These are phyloP conservation scores for Polypterus senegalus DNA, from an alignment of 2,113 vertebrate genomes.

Conservation along the genomic window DNA sequence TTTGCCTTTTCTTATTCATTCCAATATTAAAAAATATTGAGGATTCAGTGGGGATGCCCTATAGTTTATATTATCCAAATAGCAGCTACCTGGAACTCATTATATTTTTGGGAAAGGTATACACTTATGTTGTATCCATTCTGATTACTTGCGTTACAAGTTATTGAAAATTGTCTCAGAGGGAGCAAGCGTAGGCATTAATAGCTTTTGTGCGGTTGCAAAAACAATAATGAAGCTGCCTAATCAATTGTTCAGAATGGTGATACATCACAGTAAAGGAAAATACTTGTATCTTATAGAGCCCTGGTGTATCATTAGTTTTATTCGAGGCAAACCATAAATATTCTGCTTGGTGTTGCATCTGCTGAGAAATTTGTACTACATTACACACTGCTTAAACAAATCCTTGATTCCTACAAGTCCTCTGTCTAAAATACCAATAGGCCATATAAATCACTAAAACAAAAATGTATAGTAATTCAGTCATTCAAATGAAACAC, in stretches of 20 bases:
- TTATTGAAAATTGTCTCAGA: conserved; percentile 25
- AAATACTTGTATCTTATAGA: conserved; percentile 17
- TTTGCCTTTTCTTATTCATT: no score
- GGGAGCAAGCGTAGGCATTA: conserved; percentile 21
- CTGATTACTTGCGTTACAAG: conserved; percentile 26
- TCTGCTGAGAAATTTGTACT: conserved; percentile 3
- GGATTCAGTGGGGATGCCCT: no score
- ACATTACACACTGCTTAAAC: background rate
- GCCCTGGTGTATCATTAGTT: conserved; percentile 11
- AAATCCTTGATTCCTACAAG: background rate
- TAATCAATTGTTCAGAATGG: conserved; percentile 26
- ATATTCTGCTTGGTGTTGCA: conserved; percentile 1
- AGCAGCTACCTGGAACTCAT: no score
- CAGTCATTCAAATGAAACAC: background rate
- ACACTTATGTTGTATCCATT: background rate
- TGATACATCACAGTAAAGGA: conserved; percentile 20
- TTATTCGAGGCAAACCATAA: background rate
- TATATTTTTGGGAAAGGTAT: no score
- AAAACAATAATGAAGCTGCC: conserved; percentile 28
- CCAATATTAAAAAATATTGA: no score
- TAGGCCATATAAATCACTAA: background rate
- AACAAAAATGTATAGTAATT: background rate
- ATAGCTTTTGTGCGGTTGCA: conserved; percentile 23
- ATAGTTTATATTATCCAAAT: no score
- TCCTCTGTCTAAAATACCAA: background rate